Evolutionary conservation across 2,113 vertebrate genomes (phyloP).

Genomic region (Carlito syrichta): DNA sequence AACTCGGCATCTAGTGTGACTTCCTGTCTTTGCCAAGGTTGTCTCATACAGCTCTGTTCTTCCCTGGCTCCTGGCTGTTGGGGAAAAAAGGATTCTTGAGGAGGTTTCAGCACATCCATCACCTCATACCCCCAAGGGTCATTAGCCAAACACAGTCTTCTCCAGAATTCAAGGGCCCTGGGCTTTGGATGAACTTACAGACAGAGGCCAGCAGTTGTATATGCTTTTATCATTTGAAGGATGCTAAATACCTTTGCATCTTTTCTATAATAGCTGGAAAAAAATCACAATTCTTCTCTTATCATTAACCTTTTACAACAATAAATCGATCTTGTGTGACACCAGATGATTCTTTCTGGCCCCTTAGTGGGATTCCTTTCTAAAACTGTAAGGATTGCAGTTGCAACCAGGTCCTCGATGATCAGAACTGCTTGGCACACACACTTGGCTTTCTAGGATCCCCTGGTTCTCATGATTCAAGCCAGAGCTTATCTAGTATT

Average conservation of each 20-base stretch:
- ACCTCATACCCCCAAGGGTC: neutral
- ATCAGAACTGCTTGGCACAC: neutral
- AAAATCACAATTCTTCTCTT: neutral
- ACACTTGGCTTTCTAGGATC: neutral
- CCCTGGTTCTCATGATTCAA: conserved; percentile 31
- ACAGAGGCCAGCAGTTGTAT: neutral
- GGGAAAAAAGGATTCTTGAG: neutral
- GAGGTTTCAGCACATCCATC: neutral
- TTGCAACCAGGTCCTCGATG: conserved; percentile 29
- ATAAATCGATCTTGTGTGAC: neutral
- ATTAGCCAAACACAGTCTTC: neutral
- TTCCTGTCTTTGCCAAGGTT: neutral
- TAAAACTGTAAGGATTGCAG: conserved; percentile 16
- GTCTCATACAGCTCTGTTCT: neutral
- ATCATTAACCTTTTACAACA: neutral
- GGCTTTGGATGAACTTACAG: neutral
- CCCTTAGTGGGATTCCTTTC: conserved; percentile 49
- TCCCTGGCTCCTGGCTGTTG: neutral
- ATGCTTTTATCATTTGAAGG: neutral
- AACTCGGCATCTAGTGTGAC: conserved; percentile 35
- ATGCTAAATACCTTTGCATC: neutral
- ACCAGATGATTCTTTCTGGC: conserved; percentile 33
- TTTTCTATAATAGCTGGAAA: neutral
- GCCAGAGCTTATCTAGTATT: conserved; percentile 28
- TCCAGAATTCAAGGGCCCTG: neutral